Conservation (phyloP, 2,113 vertebrate genomes). For the Oreocharis arfaki region DNA sequence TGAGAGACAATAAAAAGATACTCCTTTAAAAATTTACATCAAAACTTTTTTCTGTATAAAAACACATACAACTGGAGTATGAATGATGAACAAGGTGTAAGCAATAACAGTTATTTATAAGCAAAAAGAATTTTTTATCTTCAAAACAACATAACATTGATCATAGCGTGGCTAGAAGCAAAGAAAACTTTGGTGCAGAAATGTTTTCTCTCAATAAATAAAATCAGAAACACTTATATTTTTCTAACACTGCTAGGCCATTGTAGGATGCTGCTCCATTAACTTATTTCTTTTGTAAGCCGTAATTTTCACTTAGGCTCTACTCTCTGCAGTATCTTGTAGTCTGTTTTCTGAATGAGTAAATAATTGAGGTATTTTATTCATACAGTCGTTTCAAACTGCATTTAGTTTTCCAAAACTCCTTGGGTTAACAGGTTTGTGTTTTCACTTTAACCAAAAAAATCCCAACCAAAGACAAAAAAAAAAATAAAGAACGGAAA, state of each 20-base stretch:
- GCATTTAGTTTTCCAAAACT: background rate
- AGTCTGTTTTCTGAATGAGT: background rate
- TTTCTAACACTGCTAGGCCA: accelerated
- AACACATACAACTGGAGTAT: background rate
- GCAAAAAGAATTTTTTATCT: background rate
- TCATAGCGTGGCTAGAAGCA: background rate
- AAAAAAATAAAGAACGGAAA: background rate
- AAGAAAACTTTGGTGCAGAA: background rate
- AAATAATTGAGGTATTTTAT: background rate
- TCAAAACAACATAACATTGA: background rate
- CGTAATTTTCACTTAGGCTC: background rate
- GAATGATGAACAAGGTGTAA: background rate
- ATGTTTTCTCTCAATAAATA: background rate
- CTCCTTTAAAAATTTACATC: background rate
- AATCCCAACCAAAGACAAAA: background rate
- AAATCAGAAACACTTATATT: background rate
- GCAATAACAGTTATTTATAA: background rate
- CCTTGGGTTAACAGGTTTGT: background rate
- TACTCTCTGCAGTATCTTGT: background rate
- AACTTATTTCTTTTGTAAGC: background rate
- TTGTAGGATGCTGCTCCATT: background rate
- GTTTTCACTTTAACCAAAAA: background rate
- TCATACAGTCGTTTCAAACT: accelerated
- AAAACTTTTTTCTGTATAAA: background rate
- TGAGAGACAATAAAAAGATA: background rate